Evolutionary conservation across 1,140 invertebrate genomes (phyloP), one percentile per base, ranked within the genome.

Genomic region (Aphelinus certus): DNA sequence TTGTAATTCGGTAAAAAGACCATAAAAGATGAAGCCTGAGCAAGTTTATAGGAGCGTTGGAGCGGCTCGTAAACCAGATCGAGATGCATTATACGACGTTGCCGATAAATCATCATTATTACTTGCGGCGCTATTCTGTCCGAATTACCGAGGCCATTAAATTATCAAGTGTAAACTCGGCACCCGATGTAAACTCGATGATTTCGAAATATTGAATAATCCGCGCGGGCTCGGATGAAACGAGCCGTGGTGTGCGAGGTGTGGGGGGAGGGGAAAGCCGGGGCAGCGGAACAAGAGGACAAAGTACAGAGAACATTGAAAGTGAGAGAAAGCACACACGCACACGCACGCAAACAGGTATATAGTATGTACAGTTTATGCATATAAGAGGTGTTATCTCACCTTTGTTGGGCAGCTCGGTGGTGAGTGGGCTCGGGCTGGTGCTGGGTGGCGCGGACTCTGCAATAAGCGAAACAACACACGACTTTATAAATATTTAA

Each of bases 371-470:
- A 55, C 5, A 7, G 10, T 7, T 55, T 10, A 10, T 55, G 53
- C 10, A 55, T 10, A 55, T 10, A 7, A 55, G 53, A 10, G 26
- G 26, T 26, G 26, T 26, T 26, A 26, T 26, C 83, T 86, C 83
- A 87, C 88, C 87, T 85, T 87, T 88, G 81, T 84, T 88, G 26
- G 84, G 78, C 42, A 86, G 80, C 79, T 90, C 89, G 7, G 89
- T 90, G 57, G 90, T 91, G 70, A 88, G 87, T 55, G 90, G 88
- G 80, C 87, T 89, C 73, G 90, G 87, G 77, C 89, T 88, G 51
- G 90, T 91, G 68, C 89, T 90, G 56, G 90, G 89, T 74, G 89
- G 89, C 63, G 86, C 78, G 55, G 89, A 89, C 80, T 87, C 89
- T 90, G 86, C 80, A 89, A 89, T 84, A 89, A 83, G 84, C 58